Evolutionary conservation across 1,140 invertebrate genomes (phyloP).

Genomic region (Drosophila sp.): DNA sequence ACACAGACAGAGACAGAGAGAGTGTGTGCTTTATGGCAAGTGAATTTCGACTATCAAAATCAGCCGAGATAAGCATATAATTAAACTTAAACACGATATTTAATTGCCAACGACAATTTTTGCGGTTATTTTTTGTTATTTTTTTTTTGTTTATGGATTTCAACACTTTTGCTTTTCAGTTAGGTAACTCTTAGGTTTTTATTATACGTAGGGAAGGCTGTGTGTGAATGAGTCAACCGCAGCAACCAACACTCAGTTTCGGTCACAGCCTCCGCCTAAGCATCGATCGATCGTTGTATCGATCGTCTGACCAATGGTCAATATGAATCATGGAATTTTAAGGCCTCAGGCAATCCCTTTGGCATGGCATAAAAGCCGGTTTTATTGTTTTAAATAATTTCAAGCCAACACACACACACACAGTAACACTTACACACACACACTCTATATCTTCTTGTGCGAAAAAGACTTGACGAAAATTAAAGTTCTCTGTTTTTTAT

Average conservation of each 20-base stretch:
- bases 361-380: conserved; percentile 32
- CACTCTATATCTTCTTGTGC: conserved; percentile 33
- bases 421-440: conserved; percentile 43
- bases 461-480: conserved; percentile 14
- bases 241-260: neutral
- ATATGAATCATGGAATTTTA: conserved; percentile 42
- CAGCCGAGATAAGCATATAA: conserved; percentile 30
- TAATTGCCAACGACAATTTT: conserved; percentile 39
- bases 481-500: conserved; percentile 22
- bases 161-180: conserved; percentile 61
- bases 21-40: neutral
- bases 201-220: conserved; percentile 15
- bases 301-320: conserved; percentile 27
- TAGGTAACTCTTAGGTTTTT: conserved; percentile 1
- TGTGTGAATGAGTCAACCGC: conserved; percentile 44
- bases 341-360: conserved; percentile 21
- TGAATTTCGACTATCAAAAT: conserved; percentile 9
- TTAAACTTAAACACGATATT: conserved; percentile 39
- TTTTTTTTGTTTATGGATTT: conserved; percentile 3
- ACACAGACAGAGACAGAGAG: neutral
- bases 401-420: neutral
- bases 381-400: conserved; percentile 11
- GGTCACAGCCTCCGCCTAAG: neutral
- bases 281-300: neutral
- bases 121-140: conserved; percentile 10